Base-by-base conservation (phyloP, 2,797 vertebrate species). In the Kryptopterus vitreolus region DNA sequence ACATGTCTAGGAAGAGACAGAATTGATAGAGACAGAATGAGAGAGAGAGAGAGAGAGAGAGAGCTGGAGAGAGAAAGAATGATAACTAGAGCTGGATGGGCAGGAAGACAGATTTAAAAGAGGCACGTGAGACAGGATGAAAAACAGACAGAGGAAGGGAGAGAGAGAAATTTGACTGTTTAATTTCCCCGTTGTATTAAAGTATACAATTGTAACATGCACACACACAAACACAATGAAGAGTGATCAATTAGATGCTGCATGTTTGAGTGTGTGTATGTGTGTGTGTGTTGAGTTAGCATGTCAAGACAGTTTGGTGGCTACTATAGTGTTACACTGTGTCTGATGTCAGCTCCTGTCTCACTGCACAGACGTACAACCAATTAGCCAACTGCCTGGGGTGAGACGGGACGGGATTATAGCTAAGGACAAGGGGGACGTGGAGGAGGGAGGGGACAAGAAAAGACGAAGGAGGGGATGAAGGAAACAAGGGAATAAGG, bases 271-370 rank as follows among this genome's bases (percentile, higher is more conserved):
- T 69, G 38, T 46, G 26, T 29, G 46, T 50, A 26, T 52, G 24
- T 70, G 48, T 31, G 46, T 22, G 16, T 31, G 68, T 35, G 33
- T 73, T 52, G 13, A 9, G 3, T 73, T 35, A 58, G 55, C 4
- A 1, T 75, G 16, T 59, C 29, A n/a, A n/a, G 72, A 59, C 71
- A 74, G 71, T n/a, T 43, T 74, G 33, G 55, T 18, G 53, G n/a
- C 53, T 72, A 72, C 33, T 20, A 18, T 72, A 72, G 33, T 20
- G 1, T 10, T 46, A 22, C 55, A 22, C 55, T 46, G 33, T 92
- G 92, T 91, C 87, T 91, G 88, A 88, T 92, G 91, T 92, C 92
- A 88, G 88, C 70, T 81, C 53, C 72, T 92, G 92, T 93, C 91
- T 91, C 87, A 76, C 83, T 88, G 87, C 89, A 91, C 90, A 92